These are phyloP conservation scores for Zaprionus bogoriensis DNA, from an alignment of 2,888 invertebrate genomes.

Conservation along the genomic window DNA sequence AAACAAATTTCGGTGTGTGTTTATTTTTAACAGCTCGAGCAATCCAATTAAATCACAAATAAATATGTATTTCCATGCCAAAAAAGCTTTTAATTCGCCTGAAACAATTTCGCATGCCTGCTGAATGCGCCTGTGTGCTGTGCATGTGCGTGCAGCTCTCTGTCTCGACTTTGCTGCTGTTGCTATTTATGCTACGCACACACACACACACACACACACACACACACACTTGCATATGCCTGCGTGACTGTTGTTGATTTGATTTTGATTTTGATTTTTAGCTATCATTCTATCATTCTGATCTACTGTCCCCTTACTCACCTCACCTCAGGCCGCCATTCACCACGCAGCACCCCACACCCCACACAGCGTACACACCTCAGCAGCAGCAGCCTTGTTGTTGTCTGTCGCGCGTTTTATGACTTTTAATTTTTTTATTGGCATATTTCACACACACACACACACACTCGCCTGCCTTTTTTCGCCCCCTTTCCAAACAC, in stretches of 20 bases:
- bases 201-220: neutral
- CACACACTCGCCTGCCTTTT: too few relatives aligned
- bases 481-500: too few relatives aligned
- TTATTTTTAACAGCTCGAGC: slow-evolving; percentile 69
- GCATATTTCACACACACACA: slow-evolving; percentile 49
- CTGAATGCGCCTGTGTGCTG: slow-evolving; percentile 13
- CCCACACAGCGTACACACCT: too few relatives aligned
- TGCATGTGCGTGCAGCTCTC: neutral
- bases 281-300: neutral
- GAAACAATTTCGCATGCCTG: slow-evolving; percentile 24
- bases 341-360: neutral
- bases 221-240: neutral
- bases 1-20: slow-evolving; percentile 32
- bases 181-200: neutral
- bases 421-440: slow-evolving; percentile 41
- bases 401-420: slow-evolving; percentile 38
- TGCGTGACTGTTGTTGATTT: slow-evolving; percentile 29
- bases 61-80: slow-evolving; percentile 50
- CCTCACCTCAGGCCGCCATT: neutral
- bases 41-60: slow-evolving; percentile 77
- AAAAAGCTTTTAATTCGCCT: slow-evolving; percentile 64
- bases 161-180: too few relatives aligned
- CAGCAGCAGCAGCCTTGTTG: too few relatives aligned
- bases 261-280: slow-evolving; percentile 36
- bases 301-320: slow-evolving; percentile 16